A percentile compares a stretch with the other conserved stretches of the same genome.
These are phyloP conservation scores for Lathamus discolor DNA, from an alignment of 2,113 vertebrate genomes.

Conservation along the genomic window DNA sequence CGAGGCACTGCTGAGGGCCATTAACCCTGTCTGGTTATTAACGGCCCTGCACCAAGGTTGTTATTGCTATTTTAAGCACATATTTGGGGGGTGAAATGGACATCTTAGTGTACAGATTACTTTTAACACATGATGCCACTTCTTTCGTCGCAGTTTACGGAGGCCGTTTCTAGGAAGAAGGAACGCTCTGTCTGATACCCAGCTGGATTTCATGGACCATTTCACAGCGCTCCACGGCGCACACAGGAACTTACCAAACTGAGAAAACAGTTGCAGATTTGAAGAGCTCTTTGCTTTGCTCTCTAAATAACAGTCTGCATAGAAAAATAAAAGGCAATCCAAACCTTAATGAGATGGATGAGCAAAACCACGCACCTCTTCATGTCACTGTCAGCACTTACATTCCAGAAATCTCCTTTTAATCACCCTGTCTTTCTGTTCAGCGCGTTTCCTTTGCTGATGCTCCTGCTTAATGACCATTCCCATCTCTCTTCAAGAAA, in stretches of 20 bases:
- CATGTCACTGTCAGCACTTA: background rate
- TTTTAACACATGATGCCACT: background rate
- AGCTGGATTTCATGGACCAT: background rate
- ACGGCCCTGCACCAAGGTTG: slow-evolving; percentile 45
- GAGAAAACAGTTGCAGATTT: background rate
- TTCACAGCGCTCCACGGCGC: background rate
- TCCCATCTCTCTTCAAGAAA: slow-evolving; percentile 1
- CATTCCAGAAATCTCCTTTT: background rate
- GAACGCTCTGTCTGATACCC: background rate
- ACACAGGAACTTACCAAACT: background rate
- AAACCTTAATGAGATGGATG: background rate
- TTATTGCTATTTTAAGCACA: slow-evolving; percentile 50
- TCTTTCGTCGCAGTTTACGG: background rate
- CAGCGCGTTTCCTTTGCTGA: background rate
- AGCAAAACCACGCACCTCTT: slow-evolving; percentile 4
- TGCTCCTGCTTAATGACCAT: background rate
- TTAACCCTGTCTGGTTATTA: slow-evolving; percentile 53
- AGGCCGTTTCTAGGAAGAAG: background rate
- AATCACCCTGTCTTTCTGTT: background rate
- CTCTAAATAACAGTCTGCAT: background rate
- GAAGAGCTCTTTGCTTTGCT: background rate
- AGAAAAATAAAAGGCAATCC: background rate
- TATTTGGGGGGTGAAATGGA: background rate
- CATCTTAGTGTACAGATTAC: background rate
- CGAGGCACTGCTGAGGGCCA: slow-evolving; percentile 53